Conservation (phyloP, 2,113 vertebrate genomes). For the Melanerpes formicivorus region DNA sequence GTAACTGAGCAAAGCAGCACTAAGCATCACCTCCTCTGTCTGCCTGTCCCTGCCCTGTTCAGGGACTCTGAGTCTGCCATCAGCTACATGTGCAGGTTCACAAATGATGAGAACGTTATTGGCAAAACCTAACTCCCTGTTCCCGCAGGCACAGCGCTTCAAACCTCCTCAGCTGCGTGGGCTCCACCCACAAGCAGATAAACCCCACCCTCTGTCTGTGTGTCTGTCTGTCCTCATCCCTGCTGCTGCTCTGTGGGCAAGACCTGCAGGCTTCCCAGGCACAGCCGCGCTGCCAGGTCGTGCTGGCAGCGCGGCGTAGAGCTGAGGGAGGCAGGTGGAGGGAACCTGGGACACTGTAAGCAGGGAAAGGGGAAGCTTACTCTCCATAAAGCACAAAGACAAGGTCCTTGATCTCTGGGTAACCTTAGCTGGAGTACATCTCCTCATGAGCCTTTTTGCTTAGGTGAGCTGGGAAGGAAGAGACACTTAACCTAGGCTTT, state of each 20-base stretch:
- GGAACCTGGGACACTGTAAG: neutral
- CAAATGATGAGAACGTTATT: slow-evolving; percentile 27
- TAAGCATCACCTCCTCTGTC: neutral
- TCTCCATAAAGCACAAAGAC: slow-evolving; percentile 10
- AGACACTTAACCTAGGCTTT: neutral
- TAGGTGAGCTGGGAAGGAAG: neutral
- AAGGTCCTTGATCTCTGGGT: slow-evolving; percentile 1
- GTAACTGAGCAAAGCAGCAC: neutral
- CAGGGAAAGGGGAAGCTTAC: fast-evolving
- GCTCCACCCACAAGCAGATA: neutral
- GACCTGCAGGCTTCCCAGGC: neutral
- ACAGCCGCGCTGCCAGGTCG: neutral
- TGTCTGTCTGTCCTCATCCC: neutral
- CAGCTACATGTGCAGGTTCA: slow-evolving; percentile 11
- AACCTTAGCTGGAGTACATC: neutral
- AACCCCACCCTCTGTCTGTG: fast-evolving
- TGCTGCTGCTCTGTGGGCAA: neutral
- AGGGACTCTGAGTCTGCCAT: neutral
- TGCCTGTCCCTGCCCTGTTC: neutral
- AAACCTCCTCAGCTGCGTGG: fast-evolving
- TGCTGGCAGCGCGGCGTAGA: neutral
- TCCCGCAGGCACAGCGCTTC: neutral
- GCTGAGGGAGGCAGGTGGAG: neutral
- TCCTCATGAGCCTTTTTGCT: neutral
- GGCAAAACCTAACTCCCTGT: neutral